Conservation (phyloP, 2,797 vertebrate genomes). For the Pseudochirops cupreus region DNA sequence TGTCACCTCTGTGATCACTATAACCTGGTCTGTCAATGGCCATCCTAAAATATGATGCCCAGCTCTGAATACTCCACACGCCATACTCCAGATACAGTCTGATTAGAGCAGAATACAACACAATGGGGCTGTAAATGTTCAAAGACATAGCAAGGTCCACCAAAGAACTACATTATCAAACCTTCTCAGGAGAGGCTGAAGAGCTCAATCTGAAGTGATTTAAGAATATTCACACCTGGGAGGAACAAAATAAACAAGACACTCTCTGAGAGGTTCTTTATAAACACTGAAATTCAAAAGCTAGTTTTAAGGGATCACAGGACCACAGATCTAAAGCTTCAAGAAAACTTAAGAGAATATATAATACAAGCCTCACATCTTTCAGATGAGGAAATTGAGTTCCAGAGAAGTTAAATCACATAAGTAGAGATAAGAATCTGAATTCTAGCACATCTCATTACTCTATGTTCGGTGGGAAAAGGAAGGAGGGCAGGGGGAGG, state of each 20-base stretch:
- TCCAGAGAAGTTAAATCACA: background rate
- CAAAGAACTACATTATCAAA: background rate
- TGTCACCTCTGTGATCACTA: background rate
- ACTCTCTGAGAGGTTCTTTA: background rate
- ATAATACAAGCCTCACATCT: background rate
- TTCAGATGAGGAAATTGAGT: background rate
- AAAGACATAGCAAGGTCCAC: background rate
- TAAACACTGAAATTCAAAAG: background rate
- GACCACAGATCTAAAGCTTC: background rate
- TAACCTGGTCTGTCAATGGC: background rate
- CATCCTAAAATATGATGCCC: background rate
- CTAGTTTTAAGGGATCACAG: background rate
- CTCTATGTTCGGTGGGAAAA: background rate
- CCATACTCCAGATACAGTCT: background rate
- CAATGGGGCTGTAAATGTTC: background rate
- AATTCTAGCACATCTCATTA: background rate
- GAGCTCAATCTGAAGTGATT: background rate
- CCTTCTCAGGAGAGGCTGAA: background rate
- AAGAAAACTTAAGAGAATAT: background rate
- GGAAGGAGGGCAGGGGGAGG: background rate
- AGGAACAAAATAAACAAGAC: background rate
- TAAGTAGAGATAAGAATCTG: background rate
- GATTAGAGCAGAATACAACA: background rate
- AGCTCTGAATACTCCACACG: background rate
- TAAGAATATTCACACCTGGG: background rate